Conservation (phyloP, 2,113 vertebrate genomes). For the Plecotus auritus region DNA sequence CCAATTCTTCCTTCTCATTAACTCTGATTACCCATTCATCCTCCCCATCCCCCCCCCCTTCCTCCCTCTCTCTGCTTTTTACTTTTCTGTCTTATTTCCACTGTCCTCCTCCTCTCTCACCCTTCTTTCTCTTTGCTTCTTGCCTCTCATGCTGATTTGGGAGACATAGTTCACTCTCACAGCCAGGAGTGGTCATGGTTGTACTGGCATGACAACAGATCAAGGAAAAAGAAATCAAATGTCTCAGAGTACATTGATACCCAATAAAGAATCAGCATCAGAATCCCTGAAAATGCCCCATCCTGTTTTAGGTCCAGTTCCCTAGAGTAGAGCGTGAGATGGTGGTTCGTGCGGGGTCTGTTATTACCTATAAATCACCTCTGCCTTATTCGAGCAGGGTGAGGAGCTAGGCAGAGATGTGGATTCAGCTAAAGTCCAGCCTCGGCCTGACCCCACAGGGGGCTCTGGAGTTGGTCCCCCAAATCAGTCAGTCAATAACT, state of each 20-base stretch:
- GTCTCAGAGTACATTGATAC: background rate
- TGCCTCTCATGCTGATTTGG: no score
- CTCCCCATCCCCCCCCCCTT: background rate
- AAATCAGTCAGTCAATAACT: background rate
- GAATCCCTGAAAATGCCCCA: background rate
- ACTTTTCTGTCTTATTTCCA: background rate
- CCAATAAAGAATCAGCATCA: background rate
- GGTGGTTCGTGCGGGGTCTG: background rate
- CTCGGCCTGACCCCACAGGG: background rate
- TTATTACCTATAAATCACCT: no score
- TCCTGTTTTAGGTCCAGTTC: fast-evolving
- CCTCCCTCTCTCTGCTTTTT: fast-evolving
- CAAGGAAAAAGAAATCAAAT: background rate
- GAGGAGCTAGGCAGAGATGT: fast-evolving
- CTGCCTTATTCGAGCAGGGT: no score
- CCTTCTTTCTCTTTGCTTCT: background rate
- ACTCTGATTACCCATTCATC: background rate
- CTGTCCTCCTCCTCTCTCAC: no score
- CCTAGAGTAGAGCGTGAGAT: background rate
- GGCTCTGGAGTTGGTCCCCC: background rate
- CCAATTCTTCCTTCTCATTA: background rate
- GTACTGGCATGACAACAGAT: no score
- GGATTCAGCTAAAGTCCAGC: background rate
- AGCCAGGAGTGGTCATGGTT: fast-evolving
- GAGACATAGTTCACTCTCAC: background rate